Evolutionary conservation across 1,140 invertebrate species (phyloP).

Genomic region (Drosophila ambigua): DNA sequence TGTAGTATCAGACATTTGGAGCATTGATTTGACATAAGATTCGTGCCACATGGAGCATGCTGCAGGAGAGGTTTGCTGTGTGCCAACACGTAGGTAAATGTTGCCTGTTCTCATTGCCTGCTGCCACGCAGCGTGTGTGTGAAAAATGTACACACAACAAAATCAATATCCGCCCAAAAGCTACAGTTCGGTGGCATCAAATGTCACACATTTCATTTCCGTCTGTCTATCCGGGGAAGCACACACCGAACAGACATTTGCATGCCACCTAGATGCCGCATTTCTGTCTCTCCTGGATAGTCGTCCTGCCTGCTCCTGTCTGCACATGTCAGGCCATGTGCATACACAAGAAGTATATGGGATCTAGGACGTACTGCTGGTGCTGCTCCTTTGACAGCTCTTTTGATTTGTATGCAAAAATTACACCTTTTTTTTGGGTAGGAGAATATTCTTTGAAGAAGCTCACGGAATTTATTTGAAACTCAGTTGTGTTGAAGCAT

Average conservation of each 20-base stretch:
- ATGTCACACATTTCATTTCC: slow-evolving; percentile 71
- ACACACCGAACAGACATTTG: slow-evolving; percentile 38
- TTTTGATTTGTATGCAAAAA: slow-evolving; percentile 35
- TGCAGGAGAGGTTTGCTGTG: not conserved
- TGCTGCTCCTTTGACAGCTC: slow-evolving; percentile 18
- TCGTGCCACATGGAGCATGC: slow-evolving; percentile 2
- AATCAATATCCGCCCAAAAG: slow-evolving; percentile 60
- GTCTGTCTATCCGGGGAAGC: slow-evolving; percentile 36
- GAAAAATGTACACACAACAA: slow-evolving; percentile 24
- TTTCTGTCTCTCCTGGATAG: too few species aligned
- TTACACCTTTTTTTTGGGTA: not conserved
- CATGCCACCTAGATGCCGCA: slow-evolving; percentile 7
- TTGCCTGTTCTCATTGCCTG: slow-evolving; percentile 1
- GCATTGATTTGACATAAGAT: slow-evolving; percentile 32
- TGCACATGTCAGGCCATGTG: slow-evolving; percentile 11
- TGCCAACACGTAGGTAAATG: slow-evolving; percentile 25
- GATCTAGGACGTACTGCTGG: not conserved
- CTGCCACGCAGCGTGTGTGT: slow-evolving; percentile 19
- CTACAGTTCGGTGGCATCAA: slow-evolving; percentile 35
- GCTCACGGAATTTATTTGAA: slow-evolving; percentile 5
- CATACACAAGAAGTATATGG: not conserved
- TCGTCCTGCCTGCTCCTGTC: slow-evolving; percentile 10
- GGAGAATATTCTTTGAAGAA: slow-evolving; percentile 1
- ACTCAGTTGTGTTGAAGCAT: not conserved
- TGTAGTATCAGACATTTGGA: not conserved